Conservation (phyloP, 1,140 invertebrate species). For the Brachionus asplanchnoidis region DNA sequence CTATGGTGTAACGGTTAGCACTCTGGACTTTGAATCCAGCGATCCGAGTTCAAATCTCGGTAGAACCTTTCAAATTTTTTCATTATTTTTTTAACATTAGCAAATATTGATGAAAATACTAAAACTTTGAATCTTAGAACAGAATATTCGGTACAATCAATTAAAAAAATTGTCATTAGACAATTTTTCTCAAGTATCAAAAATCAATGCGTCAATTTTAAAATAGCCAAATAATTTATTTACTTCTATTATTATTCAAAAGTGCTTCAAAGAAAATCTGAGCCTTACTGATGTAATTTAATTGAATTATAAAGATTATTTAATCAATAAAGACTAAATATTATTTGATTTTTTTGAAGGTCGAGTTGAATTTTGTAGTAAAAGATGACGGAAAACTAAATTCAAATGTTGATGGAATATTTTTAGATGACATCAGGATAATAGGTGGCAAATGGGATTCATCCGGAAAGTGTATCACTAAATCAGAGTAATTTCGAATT, state of each 20-base stretch:
- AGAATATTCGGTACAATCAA: not conserved
- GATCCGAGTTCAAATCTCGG: not conserved
- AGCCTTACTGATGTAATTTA: not conserved
- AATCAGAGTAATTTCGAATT: conserved; percentile 10
- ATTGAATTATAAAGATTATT: not conserved
- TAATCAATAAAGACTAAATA: too few relatives aligned
- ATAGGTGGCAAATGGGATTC: conserved; percentile 12
- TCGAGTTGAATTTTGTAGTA: conserved; percentile 14
- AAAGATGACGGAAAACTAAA: not conserved
- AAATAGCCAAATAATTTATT: conserved; percentile 18
- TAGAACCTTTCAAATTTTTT: not conserved
- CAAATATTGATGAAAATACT: not conserved
- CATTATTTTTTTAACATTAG: not conserved
- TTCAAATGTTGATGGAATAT: not conserved
- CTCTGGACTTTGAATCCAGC: not conserved
- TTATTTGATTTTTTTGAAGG: not conserved
- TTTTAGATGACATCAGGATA: not conserved
- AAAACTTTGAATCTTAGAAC: not conserved
- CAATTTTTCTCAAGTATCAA: not conserved
- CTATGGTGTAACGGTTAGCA: not conserved
- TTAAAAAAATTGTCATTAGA: not conserved
- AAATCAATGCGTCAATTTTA: not conserved
- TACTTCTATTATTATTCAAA: not conserved
- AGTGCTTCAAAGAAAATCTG: conserved; percentile 1
- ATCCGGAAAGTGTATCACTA: not conserved